Percentiles rank a stretch among this genome's conserved stretches.
Conservation (phyloP, 2,888 invertebrate genomes). For the Melinaea menophilus region DNA sequence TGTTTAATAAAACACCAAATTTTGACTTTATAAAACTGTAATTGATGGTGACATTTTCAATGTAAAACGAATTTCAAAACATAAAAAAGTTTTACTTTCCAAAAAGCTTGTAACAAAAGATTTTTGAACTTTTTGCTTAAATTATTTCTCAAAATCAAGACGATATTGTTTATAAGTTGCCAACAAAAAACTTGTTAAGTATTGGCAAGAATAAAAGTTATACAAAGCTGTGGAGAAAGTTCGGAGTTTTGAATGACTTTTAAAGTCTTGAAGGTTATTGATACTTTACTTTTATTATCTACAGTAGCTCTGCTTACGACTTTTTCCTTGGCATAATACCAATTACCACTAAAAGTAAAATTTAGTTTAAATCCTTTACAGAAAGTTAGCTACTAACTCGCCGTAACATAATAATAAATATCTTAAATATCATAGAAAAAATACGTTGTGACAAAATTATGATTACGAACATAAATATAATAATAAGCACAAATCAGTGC, state of each 20-base stretch:
- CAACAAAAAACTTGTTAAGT: constrained; percentile 23
- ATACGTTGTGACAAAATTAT: no score
- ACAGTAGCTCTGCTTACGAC: neutral
- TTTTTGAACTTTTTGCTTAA: constrained; percentile 5
- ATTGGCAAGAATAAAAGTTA: constrained; percentile 18
- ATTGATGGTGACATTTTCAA: no score
- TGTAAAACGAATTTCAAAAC: neutral
- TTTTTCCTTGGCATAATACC: neutral
- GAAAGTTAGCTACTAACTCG: no score
- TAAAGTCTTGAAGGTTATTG: constrained; percentile 7
- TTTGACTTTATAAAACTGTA: no score
- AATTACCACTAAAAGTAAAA: no score
- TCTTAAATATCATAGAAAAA: no score
- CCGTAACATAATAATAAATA: no score
- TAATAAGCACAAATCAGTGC: no score
- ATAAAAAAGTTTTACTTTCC: neutral
- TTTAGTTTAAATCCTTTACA: no score
- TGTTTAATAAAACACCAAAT: no score
- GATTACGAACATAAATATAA: no score
- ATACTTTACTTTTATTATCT: constrained; percentile 4
- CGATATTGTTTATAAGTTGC: constrained; percentile 19
- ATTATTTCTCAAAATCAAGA: constrained; percentile 5
- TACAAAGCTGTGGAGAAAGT: constrained; percentile 9
- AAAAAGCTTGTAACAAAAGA: constrained; percentile 3
- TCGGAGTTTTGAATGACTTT: constrained; percentile 8